phyloP scores from a whole-genome alignment of 2,888 invertebrate species.

The Caenorhabditis sinica region DNA sequence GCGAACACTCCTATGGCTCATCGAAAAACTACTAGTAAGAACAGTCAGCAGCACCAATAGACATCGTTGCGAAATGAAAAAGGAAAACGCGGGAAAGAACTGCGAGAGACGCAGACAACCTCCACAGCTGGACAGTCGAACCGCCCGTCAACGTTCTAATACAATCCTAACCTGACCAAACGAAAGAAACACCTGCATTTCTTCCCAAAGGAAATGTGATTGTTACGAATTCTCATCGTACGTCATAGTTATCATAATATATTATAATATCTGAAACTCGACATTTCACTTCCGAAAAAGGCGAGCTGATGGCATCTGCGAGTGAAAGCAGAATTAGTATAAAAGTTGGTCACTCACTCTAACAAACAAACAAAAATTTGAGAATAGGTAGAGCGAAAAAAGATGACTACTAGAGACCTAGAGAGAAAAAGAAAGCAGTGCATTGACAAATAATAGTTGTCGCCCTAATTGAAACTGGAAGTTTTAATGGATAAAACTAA shows the following conservation, averaged over 20 bases:
- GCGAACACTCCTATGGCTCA: background rate
- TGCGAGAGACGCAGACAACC: constrained; percentile 23
- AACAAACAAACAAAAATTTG: background rate
- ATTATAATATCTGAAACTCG: no score
- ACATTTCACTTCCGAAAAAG: no score
- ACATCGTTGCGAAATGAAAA: constrained; percentile 34
- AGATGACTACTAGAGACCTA: constrained; percentile 7
- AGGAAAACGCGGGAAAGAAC: background rate
- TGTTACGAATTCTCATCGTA: background rate
- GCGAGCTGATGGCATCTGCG: background rate
- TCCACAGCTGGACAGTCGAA: constrained; percentile 8
- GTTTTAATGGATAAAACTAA: no score
- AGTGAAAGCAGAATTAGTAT: background rate
- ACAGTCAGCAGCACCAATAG: background rate
- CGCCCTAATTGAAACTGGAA: background rate
- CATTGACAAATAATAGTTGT: constrained; percentile 3
- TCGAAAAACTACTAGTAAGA: background rate
- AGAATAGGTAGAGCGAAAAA: background rate
- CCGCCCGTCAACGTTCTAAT: constrained; percentile 19
- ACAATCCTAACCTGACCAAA: background rate
- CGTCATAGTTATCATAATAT: no score
- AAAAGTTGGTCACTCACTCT: background rate
- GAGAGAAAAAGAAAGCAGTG: constrained; percentile 10
- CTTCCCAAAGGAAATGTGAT: background rate
- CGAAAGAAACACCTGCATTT: background rate